A percentile compares a stretch with the other conserved stretches of the same genome.
phyloP scores from a whole-genome alignment of 2,113 vertebrate genomes.

The Pygathrix nemaeus region DNA sequence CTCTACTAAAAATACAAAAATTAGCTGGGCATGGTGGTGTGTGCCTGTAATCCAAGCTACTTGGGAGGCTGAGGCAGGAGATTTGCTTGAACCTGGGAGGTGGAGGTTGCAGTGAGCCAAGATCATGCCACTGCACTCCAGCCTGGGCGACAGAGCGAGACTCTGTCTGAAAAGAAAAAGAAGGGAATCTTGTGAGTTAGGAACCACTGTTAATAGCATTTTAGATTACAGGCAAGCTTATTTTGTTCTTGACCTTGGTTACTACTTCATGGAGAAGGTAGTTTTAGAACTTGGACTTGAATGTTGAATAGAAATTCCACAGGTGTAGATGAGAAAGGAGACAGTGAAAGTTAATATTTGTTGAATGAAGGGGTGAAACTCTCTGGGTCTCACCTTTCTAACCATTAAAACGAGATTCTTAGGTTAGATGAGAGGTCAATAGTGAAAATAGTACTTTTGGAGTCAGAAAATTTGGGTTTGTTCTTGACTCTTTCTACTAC shows the following conservation, averaged over 20 bases:
- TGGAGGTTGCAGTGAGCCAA: too few species aligned
- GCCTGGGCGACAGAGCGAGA: too few species aligned
- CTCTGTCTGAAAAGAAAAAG: too few species aligned
- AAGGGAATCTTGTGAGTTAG: too few species aligned
- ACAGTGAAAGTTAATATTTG: neutral
- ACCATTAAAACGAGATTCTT: neutral
- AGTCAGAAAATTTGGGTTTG: neutral
- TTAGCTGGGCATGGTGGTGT: too few species aligned
- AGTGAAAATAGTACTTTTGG: neutral
- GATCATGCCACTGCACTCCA: too few species aligned
- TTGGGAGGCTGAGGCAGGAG: too few species aligned
- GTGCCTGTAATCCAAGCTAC: too few species aligned
- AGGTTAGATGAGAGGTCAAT: neutral
- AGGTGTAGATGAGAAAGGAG: neutral
- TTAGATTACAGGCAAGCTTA: neutral
- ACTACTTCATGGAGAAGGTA: neutral
- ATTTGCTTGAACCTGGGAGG: too few species aligned
- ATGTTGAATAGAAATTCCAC: neutral
- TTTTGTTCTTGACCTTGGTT: constrained; percentile 14
- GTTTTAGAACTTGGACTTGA: constrained; percentile 12
- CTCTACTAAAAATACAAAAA: too few species aligned
- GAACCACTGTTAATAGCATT: neutral
- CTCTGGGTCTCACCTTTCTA: neutral
- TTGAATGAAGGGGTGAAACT: constrained; percentile 4
- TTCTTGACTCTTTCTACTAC: neutral